These are phyloP conservation scores for Syngnathus rostellatus DNA, from an alignment of 2,797 vertebrate species.

Conservation along the genomic window DNA sequence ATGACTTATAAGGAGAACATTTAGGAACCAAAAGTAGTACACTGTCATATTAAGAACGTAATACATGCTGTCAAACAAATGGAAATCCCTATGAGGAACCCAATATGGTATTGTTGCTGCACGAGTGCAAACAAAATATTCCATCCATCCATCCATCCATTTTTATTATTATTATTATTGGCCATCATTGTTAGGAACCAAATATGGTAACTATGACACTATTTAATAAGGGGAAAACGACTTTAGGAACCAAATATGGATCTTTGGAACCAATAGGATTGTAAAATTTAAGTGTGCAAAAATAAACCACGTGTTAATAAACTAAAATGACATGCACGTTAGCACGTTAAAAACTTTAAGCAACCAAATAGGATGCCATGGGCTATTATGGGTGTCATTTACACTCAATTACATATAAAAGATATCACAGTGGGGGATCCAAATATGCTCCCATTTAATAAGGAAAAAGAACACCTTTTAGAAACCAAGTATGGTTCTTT, in stretches of 20 bases:
- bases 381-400: neutral
- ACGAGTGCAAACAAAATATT: neutral
- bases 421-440: too few relatives aligned
- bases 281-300: too few relatives aligned
- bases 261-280: too few relatives aligned
- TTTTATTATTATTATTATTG: too few relatives aligned
- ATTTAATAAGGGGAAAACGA: neutral
- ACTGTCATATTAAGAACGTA: neutral
- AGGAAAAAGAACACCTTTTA: too few relatives aligned
- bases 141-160: too few relatives aligned
- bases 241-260: neutral
- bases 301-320: too few relatives aligned
- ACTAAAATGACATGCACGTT: too few relatives aligned
- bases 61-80: neutral
- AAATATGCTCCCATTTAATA: neutral
- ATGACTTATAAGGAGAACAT: neutral
- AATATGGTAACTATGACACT: too few relatives aligned
- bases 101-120: neutral
- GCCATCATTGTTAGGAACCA: too few relatives aligned
- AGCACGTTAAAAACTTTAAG: neutral
- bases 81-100: neutral
- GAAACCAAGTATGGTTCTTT: too few relatives aligned
- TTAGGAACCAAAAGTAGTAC: neutral
- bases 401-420: too few relatives aligned
- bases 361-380: neutral